Evolutionary conservation across 1,140 invertebrate species (phyloP), one percentile per base, ranked within the genome.

Genomic region (Semibalanus balanoides): DNA sequence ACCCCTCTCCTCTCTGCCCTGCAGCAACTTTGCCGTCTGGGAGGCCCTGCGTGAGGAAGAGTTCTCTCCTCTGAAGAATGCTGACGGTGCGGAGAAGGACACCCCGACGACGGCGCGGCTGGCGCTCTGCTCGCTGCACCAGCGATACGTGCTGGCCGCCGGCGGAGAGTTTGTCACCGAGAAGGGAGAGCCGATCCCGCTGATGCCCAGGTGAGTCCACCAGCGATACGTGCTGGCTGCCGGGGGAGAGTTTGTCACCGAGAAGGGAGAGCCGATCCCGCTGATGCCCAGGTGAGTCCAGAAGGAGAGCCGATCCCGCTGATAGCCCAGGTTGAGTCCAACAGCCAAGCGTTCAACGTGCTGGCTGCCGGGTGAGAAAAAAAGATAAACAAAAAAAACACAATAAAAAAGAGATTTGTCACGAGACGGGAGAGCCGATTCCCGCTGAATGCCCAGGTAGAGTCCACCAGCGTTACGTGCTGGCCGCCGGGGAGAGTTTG

Each of bases 51-150:
- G 97, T 74, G 91, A 96, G 80, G 91, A 93, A 77, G 97, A 99
- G 83, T 99, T 99, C 83, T 96, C 96, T 81, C 95, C 97, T 0
- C 83, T 99, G 78, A 99, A 99, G 83, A 99, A 99, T 86, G 87
- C 92, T 3, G 93, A 98, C 83, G 85, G 87, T 0, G 90, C 88
- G 35, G 91, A 90, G 74, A 94, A 95, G 82, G 96, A 98, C 84
- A 96, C 93, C 78, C 93, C 97, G 0, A 90, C 89, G 0, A 97
- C 96, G 0, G 91, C 93, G 3, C 86, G 90, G 28, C 85, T 88
- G 29, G 93, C 95, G 81, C 82, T 99, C 30, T 88, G 91, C 78
- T 85, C 87, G 28, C 85, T 98, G 27, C 96, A 99, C 83, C 89
- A 89, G 78, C 89, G 89, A 76, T 97, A 93, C 83, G 87, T 98